Percentiles rank a stretch among this genome's conserved stretches.
Conservation (phyloP, 2,888 invertebrate genomes). For the Odontothrips loti region DNA sequence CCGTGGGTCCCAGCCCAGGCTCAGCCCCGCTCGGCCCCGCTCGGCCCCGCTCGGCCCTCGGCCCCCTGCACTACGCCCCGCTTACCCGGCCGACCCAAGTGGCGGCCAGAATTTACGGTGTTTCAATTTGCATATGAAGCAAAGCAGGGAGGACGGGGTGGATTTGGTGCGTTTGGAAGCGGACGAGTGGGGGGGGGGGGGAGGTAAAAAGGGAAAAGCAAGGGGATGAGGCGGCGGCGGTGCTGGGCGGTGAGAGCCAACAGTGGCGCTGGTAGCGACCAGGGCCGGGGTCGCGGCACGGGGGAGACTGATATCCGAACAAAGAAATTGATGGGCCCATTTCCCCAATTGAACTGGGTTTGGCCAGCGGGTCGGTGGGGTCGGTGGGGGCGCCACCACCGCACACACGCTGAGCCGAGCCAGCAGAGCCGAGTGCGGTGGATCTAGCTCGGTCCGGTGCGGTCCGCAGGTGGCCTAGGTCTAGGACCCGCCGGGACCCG, state of each 20-base stretch:
- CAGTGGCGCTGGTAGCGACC: no score
- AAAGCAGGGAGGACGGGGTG: conserved; percentile 1
- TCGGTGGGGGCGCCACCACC: background rate
- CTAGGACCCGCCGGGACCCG: no score
- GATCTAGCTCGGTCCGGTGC: background rate
- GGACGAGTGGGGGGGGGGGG: background rate
- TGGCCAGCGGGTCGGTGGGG: background rate
- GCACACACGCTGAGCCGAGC: background rate
- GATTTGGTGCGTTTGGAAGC: background rate
- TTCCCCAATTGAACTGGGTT: conserved; percentile 13
- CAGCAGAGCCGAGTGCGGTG: background rate
- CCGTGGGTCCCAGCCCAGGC: no score
- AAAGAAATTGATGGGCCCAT: conserved; percentile 20
- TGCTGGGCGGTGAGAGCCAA: no score
- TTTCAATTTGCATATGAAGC: conserved; percentile 25
- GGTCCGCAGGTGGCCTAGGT: background rate
- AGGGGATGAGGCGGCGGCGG: no score
- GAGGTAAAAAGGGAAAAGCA: no score
- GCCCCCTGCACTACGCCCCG: background rate
- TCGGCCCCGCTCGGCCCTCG: background rate
- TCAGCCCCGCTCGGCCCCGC: background rate
- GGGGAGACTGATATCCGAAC: background rate
- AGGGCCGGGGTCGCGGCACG: no score
- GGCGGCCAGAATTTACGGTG: conserved; percentile 21
- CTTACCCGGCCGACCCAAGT: background rate